A percentile compares a stretch with the other conserved stretches of the same genome.
phyloP scores from a whole-genome alignment of 1,140 invertebrate species.

The Limonius californicus region DNA sequence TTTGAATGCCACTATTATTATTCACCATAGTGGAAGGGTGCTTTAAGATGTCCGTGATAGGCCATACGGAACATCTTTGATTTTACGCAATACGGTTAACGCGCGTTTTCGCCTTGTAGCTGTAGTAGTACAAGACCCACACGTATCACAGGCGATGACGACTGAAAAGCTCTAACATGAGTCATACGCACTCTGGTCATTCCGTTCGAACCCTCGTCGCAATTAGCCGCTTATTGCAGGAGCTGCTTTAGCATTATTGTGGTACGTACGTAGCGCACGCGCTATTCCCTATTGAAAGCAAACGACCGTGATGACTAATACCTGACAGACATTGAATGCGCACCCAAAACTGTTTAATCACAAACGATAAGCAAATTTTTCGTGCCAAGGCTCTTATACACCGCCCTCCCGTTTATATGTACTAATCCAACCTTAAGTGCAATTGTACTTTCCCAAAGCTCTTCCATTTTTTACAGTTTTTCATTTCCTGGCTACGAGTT shows the following conservation, averaged over 20 bases:
- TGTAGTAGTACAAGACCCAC: constrained; percentile 1
- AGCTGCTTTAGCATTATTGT: background rate
- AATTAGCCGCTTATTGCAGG: background rate
- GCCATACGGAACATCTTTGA: constrained; percentile 6
- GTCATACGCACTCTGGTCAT: constrained; percentile 4
- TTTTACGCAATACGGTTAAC: constrained; percentile 3
- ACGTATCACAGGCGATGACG: constrained; percentile 2
- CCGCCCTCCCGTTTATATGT: no score
- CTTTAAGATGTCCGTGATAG: background rate
- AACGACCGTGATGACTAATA: constrained; percentile 5
- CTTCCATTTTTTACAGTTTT: no score
- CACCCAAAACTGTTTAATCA: no score
- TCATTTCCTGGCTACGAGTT: no score
- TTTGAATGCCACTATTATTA: background rate
- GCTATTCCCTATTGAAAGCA: background rate
- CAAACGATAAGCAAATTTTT: no score
- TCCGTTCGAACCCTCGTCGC: background rate
- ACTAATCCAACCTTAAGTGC: no score
- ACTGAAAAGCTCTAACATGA: background rate
- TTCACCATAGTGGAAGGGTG: background rate
- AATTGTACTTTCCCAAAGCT: no score
- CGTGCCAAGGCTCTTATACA: no score
- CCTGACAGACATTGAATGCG: background rate
- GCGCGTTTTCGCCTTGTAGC: constrained; percentile 1
- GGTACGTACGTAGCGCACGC: background rate